Evolutionary conservation across 2,888 invertebrate species (phyloP).

Genomic region (Andricus curvator): DNA sequence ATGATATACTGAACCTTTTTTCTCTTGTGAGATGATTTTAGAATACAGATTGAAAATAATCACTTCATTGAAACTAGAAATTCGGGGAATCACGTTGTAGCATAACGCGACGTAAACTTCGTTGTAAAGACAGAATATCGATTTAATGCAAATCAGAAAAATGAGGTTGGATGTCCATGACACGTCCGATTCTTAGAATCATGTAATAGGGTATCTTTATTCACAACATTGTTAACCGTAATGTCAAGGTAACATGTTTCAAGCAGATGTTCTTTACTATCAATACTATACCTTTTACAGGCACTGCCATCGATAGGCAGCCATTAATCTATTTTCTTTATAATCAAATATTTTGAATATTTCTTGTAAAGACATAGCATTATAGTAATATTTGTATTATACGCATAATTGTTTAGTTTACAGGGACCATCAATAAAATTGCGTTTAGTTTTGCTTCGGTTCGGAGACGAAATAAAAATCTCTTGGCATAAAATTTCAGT

Average conservation of each 20-base stretch:
- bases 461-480: too few relatives aligned
- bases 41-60: conserved; percentile 35
- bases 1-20: too few relatives aligned
- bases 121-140: conserved; percentile 38
- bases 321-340: neutral
- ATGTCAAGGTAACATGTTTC: neutral
- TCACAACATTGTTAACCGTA: neutral
- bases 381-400: too few relatives aligned
- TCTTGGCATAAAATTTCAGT: too few relatives aligned
- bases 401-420: too few relatives aligned
- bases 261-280: conserved; percentile 5
- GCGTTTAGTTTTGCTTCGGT: too few relatives aligned
- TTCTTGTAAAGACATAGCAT: too few relatives aligned
- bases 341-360: neutral
- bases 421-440: too few relatives aligned
- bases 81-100: neutral
- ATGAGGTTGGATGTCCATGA: conserved; percentile 19
- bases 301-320: neutral
- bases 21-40: neutral
- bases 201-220: conserved; percentile 1
- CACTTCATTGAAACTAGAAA: neutral
- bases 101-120: too few relatives aligned
- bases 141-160: conserved; percentile 32
- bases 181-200: conserved; percentile 17
- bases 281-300: neutral